Evolutionary conservation across 2,113 vertebrate species (phyloP), one percentile per base, ranked within the genome.

Genomic region (Dromiciops gliroides): DNA sequence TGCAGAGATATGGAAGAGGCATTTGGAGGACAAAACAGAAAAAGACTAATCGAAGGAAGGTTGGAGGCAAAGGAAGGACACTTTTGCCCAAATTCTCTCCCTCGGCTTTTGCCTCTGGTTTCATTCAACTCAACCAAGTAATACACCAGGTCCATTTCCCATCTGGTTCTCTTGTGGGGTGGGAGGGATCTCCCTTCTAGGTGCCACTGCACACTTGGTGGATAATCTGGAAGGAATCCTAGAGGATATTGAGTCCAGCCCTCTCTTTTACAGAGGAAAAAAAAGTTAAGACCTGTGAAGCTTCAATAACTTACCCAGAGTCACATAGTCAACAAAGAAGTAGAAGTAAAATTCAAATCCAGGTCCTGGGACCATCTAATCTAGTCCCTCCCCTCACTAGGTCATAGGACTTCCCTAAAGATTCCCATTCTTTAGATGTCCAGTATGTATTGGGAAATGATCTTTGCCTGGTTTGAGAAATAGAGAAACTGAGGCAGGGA

Each of bases 1-100:
- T 83, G 92, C 90, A 94, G 0, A 48, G 3, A 31, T 0, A 3
- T 6, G 0, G 37, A 83, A 83, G 67, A 44, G n/a, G 89, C 24
- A 53, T 0, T 1, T 16, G 47, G 53, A 50, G 0, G 0, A 44
- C 22, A 53, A 50, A 8, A 24, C 44, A 67, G 88, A 31, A 90
- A 89, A 50, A 53, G 31, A 8, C n/a, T 48, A 1, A 44, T 51
- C 16, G 31, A 28, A 91, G 49, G 31, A 90, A 93, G 92, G 31
- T 83, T 22, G 44, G 8, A 83, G n/a, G n/a, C n/a, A 83, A 83
- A 83, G 2, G 51, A 9, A 48, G 10, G 22, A 50, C 25, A 26
- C 0, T 48, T 16, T 0, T 5, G 44, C 51, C 67, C 4, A 44
- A 24, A 25, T 90, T 83, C 47, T 89, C 37, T 25, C 83, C 52